phyloP scores from a whole-genome alignment of 1,140 invertebrate species.

The Macrobrachium nipponense region DNA sequence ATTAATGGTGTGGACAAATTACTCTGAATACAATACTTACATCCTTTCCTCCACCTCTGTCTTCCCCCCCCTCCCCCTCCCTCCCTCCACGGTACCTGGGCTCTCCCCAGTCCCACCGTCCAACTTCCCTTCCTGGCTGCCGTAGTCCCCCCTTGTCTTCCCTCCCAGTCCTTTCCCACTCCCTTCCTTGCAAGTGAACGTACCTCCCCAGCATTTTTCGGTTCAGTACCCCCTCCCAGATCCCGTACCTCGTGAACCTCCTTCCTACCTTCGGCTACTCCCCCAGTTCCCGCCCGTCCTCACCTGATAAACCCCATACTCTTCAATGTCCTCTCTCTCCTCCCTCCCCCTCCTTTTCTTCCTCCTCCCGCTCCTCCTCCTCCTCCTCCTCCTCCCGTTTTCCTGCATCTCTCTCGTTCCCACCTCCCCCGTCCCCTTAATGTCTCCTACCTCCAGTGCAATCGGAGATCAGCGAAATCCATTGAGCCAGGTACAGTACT shows the following conservation, averaged over 20 bases:
- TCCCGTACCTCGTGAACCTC: not conserved
- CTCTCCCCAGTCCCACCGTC: not conserved
- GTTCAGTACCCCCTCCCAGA: not conserved
- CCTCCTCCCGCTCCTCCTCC: not conserved
- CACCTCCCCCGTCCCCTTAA: not conserved
- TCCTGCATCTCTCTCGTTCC: not conserved
- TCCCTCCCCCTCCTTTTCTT: not conserved
- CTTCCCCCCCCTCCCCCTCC: not conserved
- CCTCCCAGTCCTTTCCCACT: not conserved
- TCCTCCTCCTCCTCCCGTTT: slow-evolving; percentile 1
- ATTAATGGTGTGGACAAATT: slow-evolving; percentile 17
- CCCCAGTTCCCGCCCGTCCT: not conserved
- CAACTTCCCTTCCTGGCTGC: not conserved
- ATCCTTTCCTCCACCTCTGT: not conserved
- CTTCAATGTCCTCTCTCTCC: slow-evolving; percentile 1
- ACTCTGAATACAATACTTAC: not conserved
- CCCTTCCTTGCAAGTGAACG: not conserved
- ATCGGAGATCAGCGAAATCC: not conserved
- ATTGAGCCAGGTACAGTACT: no score
- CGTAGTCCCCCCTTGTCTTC: not conserved
- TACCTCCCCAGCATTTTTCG: not conserved
- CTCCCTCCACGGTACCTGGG: not conserved
- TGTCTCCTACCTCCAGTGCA: not conserved
- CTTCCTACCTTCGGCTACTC: not conserved
- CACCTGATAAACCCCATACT: not conserved